phyloP scores from a whole-genome alignment of 2,797 vertebrate species.

The Enteromius mattozi region DNA sequence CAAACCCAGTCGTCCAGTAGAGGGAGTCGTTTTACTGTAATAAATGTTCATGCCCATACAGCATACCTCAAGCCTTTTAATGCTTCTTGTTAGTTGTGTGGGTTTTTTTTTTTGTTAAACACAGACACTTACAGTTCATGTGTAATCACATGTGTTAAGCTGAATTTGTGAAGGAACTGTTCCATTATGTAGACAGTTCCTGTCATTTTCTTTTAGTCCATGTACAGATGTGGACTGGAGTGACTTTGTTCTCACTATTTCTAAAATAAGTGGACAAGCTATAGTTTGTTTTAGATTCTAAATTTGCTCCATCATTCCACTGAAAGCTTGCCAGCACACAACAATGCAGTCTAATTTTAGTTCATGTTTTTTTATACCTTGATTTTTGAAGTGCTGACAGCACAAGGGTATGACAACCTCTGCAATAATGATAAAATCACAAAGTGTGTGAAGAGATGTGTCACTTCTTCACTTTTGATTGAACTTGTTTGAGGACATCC shows the following conservation, averaged over 20 bases:
- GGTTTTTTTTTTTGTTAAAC: too few relatives aligned
- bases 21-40: conserved; percentile 25
- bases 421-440: background rate
- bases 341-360: conserved; percentile 15
- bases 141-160: background rate
- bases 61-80: background rate
- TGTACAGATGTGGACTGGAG: background rate
- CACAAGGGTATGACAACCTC: background rate
- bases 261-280: background rate
- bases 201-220: background rate
- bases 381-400: conserved; percentile 12
- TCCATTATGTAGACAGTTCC: background rate
- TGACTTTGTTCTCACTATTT: background rate
- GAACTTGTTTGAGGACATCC: conserved; percentile 15
- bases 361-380: conserved; percentile 4
- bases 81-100: background rate
- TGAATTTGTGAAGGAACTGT: background rate
- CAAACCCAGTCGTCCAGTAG: conserved; percentile 18
- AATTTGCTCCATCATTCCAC: background rate
- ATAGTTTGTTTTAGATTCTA: background rate
- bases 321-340: background rate
- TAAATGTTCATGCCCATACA: background rate
- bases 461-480: conserved; percentile 4
- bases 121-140: too few relatives aligned
- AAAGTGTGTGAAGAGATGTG: background rate